A percentile compares a stretch with the other conserved stretches of the same genome.
Evolutionary conservation across 2,113 vertebrate species (phyloP).

Genomic region (Lepidothrix coronata): DNA sequence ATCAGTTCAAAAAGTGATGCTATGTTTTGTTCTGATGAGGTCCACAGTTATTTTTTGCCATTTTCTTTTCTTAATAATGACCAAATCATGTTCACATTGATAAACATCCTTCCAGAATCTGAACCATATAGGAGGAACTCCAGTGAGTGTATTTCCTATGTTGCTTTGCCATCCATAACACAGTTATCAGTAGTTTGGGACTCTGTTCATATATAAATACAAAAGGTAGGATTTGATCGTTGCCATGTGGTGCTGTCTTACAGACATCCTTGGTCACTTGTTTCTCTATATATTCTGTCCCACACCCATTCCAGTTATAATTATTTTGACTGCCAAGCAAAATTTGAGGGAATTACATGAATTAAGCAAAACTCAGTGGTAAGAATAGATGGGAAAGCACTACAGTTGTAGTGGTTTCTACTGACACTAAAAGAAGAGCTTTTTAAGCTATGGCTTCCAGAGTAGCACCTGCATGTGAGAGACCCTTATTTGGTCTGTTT

Average conservation of each 20-base stretch:
- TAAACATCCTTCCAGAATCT: not conserved
- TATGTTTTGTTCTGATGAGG: not conserved
- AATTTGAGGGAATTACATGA: not conserved
- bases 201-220: not conserved
- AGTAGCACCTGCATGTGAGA: not conserved
- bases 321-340: not conserved
- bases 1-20: not conserved
- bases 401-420: not conserved
- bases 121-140: not conserved
- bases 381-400: not conserved
- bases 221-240: not conserved
- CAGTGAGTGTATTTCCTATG: not conserved
- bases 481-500: not conserved
- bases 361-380: not conserved
- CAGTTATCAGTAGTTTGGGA: not conserved
- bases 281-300: not conserved
- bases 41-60: not conserved
- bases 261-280: not conserved
- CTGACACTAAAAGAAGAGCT: not conserved
- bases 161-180: not conserved
- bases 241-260: not conserved
- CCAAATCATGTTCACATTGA: not conserved
- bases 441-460: not conserved
- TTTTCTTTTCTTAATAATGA: not conserved
- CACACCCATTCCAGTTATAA: not conserved